These are phyloP conservation scores for Ochropleura leucogaster DNA, from an alignment of 2,888 invertebrate species.

Conservation along the genomic window DNA sequence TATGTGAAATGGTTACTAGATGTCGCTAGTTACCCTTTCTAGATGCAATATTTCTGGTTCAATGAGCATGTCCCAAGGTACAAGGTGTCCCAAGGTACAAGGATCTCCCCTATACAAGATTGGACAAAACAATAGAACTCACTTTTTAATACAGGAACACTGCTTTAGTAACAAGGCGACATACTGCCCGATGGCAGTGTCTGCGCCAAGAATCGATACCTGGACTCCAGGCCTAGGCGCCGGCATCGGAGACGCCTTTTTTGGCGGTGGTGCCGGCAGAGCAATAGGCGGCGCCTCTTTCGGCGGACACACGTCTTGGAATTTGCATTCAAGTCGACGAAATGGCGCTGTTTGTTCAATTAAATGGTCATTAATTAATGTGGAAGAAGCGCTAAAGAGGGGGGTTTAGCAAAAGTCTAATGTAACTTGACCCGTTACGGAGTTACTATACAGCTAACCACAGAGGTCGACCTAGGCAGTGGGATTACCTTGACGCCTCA, in stretches of 20 bases:
- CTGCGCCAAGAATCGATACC: constrained; percentile 88
- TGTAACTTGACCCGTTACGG: background rate
- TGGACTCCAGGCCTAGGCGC: constrained; percentile 80
- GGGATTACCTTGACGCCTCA: no score
- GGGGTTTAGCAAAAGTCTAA: background rate
- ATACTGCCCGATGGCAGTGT: constrained; percentile 87
- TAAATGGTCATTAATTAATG: background rate
- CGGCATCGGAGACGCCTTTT: constrained; percentile 71
- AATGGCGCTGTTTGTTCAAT: constrained; percentile 78
- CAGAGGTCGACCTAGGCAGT: background rate
- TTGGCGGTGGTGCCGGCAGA: constrained; percentile 71
- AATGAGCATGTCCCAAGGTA: no score
- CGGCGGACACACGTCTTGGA: constrained; percentile 53
- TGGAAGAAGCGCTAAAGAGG: no score
- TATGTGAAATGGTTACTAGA: no score
- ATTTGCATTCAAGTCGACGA: constrained; percentile 76
- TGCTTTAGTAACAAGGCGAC: constrained; percentile 89
- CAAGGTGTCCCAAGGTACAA: no score
- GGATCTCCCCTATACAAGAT: no score
- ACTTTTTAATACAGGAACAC: constrained; percentile 87
- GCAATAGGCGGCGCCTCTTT: constrained; percentile 63
- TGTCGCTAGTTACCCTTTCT: no score
- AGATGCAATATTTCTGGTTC: no score
- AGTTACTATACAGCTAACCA: background rate
- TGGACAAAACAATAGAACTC: constrained; percentile 63